Conservation (phyloP, 2,888 invertebrate species). For the Incurvaria masculella region DNA sequence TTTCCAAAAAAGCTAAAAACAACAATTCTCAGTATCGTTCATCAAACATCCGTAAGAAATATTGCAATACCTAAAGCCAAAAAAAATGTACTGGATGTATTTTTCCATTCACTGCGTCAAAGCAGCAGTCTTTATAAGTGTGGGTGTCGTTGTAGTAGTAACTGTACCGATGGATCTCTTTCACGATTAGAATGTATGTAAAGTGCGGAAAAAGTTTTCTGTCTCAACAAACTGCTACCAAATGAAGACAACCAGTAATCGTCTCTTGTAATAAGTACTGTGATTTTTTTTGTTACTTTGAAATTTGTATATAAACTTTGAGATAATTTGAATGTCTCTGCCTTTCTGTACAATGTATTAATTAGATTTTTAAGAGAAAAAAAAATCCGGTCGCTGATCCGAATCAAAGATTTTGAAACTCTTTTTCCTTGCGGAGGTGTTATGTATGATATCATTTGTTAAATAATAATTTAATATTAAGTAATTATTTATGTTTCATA, state of each 20-base stretch:
- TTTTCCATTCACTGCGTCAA: too few relatives aligned
- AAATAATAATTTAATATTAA: neutral
- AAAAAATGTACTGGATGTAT: too few relatives aligned
- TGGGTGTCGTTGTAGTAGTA: too few relatives aligned
- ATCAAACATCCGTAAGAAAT: too few relatives aligned
- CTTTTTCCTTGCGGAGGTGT: neutral
- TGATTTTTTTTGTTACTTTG: neutral
- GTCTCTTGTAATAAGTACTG: neutral
- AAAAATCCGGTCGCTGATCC: constrained; percentile 20
- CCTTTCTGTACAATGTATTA: neutral
- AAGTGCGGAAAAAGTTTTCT: neutral
- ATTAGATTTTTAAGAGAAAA: neutral
- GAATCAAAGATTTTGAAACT: constrained; percentile 23
- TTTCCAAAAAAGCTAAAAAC: too few relatives aligned
- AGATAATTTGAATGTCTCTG: neutral
- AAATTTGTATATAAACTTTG: neutral
- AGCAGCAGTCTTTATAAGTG: too few relatives aligned
- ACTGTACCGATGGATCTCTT: neutral
- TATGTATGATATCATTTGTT: neutral
- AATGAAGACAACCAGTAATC: neutral
- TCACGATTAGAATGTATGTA: neutral
- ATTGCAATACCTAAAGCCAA: too few relatives aligned
- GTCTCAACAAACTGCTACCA: neutral
- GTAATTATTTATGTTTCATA: neutral
- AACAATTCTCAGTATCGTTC: too few relatives aligned